Percentiles rank a stretch among this genome's conserved stretches.
phyloP scores from a whole-genome alignment of 2,797 vertebrate species.

The Ataeniobius toweri region DNA sequence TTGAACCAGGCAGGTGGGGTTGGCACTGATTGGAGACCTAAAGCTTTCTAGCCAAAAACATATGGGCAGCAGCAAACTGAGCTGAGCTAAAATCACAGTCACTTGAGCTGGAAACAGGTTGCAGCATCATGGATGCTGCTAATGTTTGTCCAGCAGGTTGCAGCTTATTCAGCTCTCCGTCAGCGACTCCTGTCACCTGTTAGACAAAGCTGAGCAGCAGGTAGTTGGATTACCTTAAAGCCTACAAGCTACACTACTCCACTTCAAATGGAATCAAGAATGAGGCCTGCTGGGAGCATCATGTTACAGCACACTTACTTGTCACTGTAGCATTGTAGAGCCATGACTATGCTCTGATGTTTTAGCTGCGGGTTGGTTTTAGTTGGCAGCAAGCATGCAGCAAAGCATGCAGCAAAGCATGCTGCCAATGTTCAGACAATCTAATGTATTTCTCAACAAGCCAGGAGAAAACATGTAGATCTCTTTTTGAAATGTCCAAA shows the following conservation, averaged over 20 bases:
- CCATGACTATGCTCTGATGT: neutral
- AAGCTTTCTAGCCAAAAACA: constrained; percentile 26
- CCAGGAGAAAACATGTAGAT: neutral
- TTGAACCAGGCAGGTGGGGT: neutral
- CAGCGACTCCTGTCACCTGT: constrained; percentile 4
- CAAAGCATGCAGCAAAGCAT: neutral
- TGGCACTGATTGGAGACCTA: constrained; percentile 15
- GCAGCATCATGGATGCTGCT: neutral
- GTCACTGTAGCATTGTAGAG: constrained; percentile 5
- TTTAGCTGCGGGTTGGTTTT: neutral
- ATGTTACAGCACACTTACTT: neutral
- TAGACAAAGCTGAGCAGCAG: constrained; percentile 13
- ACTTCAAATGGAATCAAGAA: constrained; percentile 2
- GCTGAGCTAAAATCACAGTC: neutral
- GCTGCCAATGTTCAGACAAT: neutral
- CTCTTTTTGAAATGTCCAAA: neutral
- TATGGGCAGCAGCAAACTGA: constrained; percentile 10
- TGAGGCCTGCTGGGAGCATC: neutral
- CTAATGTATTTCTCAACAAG: neutral
- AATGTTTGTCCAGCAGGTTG: constrained; percentile 7
- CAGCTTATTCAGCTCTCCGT: neutral
- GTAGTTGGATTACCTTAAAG: constrained; percentile 20
- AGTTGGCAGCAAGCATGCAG: neutral
- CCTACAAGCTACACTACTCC: constrained; percentile 4
- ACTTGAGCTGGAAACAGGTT: neutral